Base-by-base conservation (phyloP, 2,797 vertebrate genomes). In the Parotocinclus haroldoi region DNA sequence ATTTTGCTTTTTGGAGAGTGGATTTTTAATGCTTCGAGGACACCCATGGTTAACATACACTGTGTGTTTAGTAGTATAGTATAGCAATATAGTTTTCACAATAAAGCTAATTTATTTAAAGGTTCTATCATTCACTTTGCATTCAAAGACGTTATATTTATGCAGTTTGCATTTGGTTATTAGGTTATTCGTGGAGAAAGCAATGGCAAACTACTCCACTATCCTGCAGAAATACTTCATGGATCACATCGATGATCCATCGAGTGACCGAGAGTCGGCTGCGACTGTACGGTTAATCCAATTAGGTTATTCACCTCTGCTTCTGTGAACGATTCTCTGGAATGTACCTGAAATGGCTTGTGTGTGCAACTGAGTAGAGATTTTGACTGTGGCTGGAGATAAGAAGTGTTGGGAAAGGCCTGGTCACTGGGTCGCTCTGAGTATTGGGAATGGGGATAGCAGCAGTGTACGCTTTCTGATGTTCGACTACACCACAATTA, bases 71-170 rank as follows among this genome's bases (percentile, higher is more conserved):
- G 19, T n/a, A n/a, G n/a, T n/a, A n/a, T n/a, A n/a, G n/a, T n/a
- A n/a, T n/a, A n/a, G n/a, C n/a, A n/a, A n/a, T n/a, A 49, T 40
- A 27, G 37, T 58, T 67, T 66, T 72, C 18, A 48, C 39, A 64
- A 9, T 18, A 56, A 17, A 44, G 49, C 58, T 9, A 42, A 4
- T 42, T 42, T 42, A 9, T 42, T 42, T 42, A 11, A 16, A 9
- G 18, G 10, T 27, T 14, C 3, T 44, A 46, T 56, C 45, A 56
- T 42, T 18, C 40, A 10, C 9, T 50, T 38, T 51, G 38, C 27
- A 19, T 8, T n/a, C n/a, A n/a, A n/a, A n/a, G n/a, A n/a, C n/a
- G n/a, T n/a, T n/a, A n/a, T n/a, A n/a, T n/a, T n/a, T n/a, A n/a
- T n/a, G n/a, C n/a, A n/a, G n/a, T n/a, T n/a, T n/a, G n/a, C n/a